These are phyloP conservation scores for Eclectus roratus DNA, from an alignment of 2,113 vertebrate genomes.

Conservation along the genomic window DNA sequence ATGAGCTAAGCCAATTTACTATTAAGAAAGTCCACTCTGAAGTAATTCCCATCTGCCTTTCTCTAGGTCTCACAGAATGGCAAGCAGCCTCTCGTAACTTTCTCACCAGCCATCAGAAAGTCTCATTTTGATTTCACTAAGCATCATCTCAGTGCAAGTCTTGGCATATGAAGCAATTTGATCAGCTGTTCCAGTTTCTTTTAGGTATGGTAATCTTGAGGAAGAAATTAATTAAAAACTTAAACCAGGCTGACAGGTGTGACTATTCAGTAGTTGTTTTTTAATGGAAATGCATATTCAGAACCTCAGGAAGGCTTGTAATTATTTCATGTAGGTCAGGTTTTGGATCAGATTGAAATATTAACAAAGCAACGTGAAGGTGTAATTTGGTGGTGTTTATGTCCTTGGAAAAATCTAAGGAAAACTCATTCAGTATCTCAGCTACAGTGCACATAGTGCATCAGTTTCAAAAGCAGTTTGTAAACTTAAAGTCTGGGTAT, in stretches of 20 bases:
- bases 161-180: neutral
- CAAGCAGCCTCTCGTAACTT: neutral
- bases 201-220: neutral
- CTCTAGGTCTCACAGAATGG: neutral
- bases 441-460: neutral
- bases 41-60: neutral
- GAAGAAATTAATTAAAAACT: slow-evolving; percentile 41
- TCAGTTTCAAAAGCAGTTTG: neutral
- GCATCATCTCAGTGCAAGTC: neutral
- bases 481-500: neutral
- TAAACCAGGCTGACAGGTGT: slow-evolving; percentile 26
- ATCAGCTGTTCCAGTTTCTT: slow-evolving; percentile 2
- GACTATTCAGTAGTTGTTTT: neutral
- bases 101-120: neutral
- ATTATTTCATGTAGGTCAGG: slow-evolving; percentile 13
- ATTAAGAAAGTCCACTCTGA: neutral
- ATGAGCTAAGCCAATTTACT: neutral
- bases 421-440: neutral
- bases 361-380: neutral
- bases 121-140: neutral
- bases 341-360: neutral
- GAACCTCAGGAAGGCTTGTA: neutral
- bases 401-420: neutral
- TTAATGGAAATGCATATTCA: neutral
- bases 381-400: neutral